Evolutionary conservation across 2,888 invertebrate genomes (phyloP).

Genomic region (Ernsta delagoae): DNA sequence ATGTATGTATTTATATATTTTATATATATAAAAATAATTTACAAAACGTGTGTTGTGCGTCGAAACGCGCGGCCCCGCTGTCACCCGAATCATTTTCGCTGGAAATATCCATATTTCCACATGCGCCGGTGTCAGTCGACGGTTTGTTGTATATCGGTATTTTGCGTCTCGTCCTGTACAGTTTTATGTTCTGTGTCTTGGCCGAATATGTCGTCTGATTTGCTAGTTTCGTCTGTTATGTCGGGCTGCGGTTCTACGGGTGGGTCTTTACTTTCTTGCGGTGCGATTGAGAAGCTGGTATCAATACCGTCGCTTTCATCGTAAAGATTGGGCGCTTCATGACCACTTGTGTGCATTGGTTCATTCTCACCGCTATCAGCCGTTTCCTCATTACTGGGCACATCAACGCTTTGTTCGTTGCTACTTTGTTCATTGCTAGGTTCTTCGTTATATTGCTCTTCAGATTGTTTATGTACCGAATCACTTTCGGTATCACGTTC

Average conservation of each 20-base stretch:
- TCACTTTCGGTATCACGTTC: slow-evolving; percentile 20
- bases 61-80: slow-evolving; percentile 44
- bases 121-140: slow-evolving; percentile 61
- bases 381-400: slow-evolving; percentile 32
- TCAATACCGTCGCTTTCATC: slow-evolving; percentile 64
- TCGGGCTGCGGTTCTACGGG: not conserved
- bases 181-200: slow-evolving; percentile 39
- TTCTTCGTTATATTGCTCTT: slow-evolving; percentile 30
- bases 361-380: slow-evolving; percentile 33
- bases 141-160: slow-evolving; percentile 1
- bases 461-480: not conserved
- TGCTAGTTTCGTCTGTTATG: not conserved
- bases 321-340: slow-evolving; percentile 50
- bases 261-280: slow-evolving; percentile 23
- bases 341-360: slow-evolving; percentile 22
- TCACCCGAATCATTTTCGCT: slow-evolving; percentile 81
- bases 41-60: slow-evolving; percentile 11
- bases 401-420: slow-evolving; percentile 30
- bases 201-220: slow-evolving; percentile 59
- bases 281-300: slow-evolving; percentile 59
- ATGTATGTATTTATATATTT: not conserved
- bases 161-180: slow-evolving; percentile 16
- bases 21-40: slow-evolving; percentile 29
- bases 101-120: slow-evolving; percentile 72
- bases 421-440: slow-evolving; percentile 34